Percentiles rank a stretch among this genome's conserved stretches.
Evolutionary conservation across 2,888 invertebrate species (phyloP).

Genomic region (Lapara coniferarum): DNA sequence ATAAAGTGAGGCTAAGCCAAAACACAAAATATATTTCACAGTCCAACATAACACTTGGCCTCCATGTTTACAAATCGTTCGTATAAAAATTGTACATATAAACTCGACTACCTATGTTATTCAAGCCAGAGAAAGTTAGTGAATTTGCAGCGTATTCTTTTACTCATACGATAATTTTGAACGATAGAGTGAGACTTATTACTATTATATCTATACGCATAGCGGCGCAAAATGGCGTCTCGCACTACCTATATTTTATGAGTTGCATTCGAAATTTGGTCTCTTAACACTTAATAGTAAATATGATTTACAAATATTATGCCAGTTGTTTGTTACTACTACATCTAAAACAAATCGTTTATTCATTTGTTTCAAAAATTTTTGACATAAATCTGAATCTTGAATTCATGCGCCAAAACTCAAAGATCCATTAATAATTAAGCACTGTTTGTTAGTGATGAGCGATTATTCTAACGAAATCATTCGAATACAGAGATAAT

Average conservation of each 20-base stretch:
- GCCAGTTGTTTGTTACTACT: neutral
- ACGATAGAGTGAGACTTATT: slow-evolving; percentile 63
- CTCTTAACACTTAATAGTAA: neutral
- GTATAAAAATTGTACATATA: slow-evolving; percentile 62
- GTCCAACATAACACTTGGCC: slow-evolving; percentile 69
- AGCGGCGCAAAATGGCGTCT: slow-evolving; percentile 78
- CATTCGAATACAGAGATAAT: too few relatives aligned
- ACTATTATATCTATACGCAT: slow-evolving; percentile 55
- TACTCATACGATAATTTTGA: slow-evolving; percentile 44
- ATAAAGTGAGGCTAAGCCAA: slow-evolving; percentile 44
- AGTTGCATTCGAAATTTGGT: slow-evolving; percentile 31
- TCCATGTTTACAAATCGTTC: slow-evolving; percentile 83
- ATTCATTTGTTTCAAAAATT: too few relatives aligned
- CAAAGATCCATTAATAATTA: too few relatives aligned
- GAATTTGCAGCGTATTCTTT: slow-evolving; percentile 64
- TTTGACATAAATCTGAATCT: neutral
- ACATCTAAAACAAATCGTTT: too few relatives aligned
- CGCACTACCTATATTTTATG: slow-evolving; percentile 27
- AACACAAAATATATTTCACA: slow-evolving; percentile 55
- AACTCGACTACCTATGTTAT: slow-evolving; percentile 39
- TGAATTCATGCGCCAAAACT: neutral
- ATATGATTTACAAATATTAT: neutral
- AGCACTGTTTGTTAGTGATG: neutral
- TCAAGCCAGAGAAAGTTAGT: slow-evolving; percentile 71
- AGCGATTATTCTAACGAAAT: too few relatives aligned